Percentiles rank a stretch among this genome's conserved stretches.
These are phyloP conservation scores for Teinopalpus imperialis DNA, from an alignment of 2,888 invertebrate species.

Conservation along the genomic window DNA sequence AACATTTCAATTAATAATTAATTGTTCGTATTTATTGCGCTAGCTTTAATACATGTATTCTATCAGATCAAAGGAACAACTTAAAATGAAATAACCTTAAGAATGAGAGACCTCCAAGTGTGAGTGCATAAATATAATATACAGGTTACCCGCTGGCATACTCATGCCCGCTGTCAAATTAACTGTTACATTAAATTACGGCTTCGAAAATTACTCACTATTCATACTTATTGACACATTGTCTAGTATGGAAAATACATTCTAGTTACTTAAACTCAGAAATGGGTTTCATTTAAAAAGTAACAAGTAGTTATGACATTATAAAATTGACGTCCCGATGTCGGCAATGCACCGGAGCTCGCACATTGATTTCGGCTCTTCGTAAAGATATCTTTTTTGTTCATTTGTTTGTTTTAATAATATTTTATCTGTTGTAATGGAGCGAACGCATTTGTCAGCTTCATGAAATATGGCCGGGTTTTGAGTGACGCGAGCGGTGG, in stretches of 20 bases:
- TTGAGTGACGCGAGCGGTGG: slow-evolving; percentile 53
- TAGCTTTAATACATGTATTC: slow-evolving; percentile 70
- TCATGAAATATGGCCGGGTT: slow-evolving; percentile 70
- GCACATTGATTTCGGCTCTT: slow-evolving; percentile 81
- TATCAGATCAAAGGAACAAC: slow-evolving; percentile 68
- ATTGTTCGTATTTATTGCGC: slow-evolving; percentile 72
- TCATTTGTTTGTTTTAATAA: slow-evolving; percentile 81
- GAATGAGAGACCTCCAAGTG: slow-evolving; percentile 76
- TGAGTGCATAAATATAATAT: slow-evolving; percentile 79
- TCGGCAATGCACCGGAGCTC: slow-evolving; percentile 67
- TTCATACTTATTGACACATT: slow-evolving; percentile 60
- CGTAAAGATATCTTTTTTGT: slow-evolving; percentile 77
- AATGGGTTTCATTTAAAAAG: slow-evolving; percentile 28
- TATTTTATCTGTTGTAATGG: slow-evolving; percentile 80
- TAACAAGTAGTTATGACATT: slow-evolving; percentile 36
- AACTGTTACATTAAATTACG: slow-evolving; percentile 82
- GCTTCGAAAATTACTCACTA: slow-evolving; percentile 66
- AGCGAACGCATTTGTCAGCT: slow-evolving; percentile 78
- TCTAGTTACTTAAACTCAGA: slow-evolving; percentile 25
- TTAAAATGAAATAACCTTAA: slow-evolving; percentile 68
- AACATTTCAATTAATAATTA: slow-evolving; percentile 78
- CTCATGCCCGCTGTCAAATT: slow-evolving; percentile 81
- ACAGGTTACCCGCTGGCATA: slow-evolving; percentile 77
- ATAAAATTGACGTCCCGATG: slow-evolving; percentile 32
- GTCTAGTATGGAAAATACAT: slow-evolving; percentile 37